Base-by-base conservation (phyloP, 2,797 vertebrate species). In the Anguilla anguilla region DNA sequence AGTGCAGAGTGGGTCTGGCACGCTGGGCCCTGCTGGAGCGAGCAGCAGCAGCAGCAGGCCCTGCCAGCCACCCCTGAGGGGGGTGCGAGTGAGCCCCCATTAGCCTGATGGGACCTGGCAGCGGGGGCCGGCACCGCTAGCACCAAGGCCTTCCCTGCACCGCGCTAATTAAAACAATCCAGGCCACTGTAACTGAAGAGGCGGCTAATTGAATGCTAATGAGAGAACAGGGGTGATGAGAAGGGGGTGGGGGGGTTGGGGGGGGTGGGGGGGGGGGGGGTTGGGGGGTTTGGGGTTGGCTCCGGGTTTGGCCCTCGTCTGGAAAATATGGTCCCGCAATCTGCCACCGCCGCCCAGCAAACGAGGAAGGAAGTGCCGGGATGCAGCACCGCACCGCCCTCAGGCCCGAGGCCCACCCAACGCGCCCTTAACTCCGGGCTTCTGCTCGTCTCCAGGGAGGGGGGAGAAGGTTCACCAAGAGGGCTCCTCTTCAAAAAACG, bases 81-180 rank as follows among this genome's bases (percentile, higher is more conserved):
- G 85, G 85, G 53, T 15, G 13, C 15, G 13, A 28, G 31, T 85
- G 84, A 85, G 84, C 57, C 59, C 84, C 84, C 35, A 85, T 85
- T 85, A 85, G 84, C 28, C 84, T 85, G 84, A 85, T 85, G 55
- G 84, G 84, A 85, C 25, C n/a, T 85, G 84, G 84, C 84, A 85
- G 84, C 35, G 6, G 9, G 6, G 53, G 22, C 28, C 57, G 5
- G 35, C 84, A 64, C 59, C 28, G 31, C 35, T 49, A 86, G 39
- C 85, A 86, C 85, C 46, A 19, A n/a, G 39, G 17, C 84, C 84
- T 19, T 69, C 61, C 13, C 10, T 51, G 39, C 61, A 39, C 35
- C 25, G 43, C 13, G 46, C 61, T 72, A 86, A 86, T 86, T 69
- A 86, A 72, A 72, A 86, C 59, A 86, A 86, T 86, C 85, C 64